Evolutionary conservation across 1,140 invertebrate genomes (phyloP), one percentile per base, ranked within the genome.

Genomic region (Lasioglossum albipes): DNA sequence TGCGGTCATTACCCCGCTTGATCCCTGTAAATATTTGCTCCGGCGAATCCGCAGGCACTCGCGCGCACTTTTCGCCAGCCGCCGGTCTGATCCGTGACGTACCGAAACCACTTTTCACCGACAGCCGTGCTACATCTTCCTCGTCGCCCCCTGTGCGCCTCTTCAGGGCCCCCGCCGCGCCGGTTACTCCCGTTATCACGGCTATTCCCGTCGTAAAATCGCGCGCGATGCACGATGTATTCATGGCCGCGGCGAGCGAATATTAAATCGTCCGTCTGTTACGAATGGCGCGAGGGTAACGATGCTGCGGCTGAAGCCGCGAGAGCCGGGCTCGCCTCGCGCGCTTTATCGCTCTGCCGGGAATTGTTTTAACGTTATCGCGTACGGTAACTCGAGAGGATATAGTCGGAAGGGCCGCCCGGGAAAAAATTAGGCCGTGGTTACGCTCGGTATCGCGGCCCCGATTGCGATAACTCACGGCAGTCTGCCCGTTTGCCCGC

Each of bases 21-120:
- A 59, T 59, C 57, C 57, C 20, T 59, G 57, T 59, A 59, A 59
- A 59, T n/a, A 59, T 59, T 59, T 59, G n/a, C 57, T n/a, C 57
- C 57, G 57, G 18, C 57, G n/a, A n/a, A n/a, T 59, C 6, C 18
- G 20, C 57, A 9, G 20, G 7, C 20, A 20, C 7, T 20, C 57
- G 57, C 57, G 57, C 7, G n/a, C n/a, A 59, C 57, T 59, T 59
- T 59, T 59, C 57, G 7, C 57, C 12, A 6, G 57, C 20, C 57
- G 57, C 57, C 52, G 16, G 16, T 57, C 52, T 57, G 52, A 57
- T 57, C 52, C 52, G 52, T 57, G 52, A 20, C 52, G 52, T 57
- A 57, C 16, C 52, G 16, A 20, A 57, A 57, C 52, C 52, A 20
- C 52, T 20, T 57, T 57, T 57, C 52, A 57, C 52, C 52, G 18